Conservation (phyloP, 2,113 vertebrate species). For the Nibea albiflora region DNA sequence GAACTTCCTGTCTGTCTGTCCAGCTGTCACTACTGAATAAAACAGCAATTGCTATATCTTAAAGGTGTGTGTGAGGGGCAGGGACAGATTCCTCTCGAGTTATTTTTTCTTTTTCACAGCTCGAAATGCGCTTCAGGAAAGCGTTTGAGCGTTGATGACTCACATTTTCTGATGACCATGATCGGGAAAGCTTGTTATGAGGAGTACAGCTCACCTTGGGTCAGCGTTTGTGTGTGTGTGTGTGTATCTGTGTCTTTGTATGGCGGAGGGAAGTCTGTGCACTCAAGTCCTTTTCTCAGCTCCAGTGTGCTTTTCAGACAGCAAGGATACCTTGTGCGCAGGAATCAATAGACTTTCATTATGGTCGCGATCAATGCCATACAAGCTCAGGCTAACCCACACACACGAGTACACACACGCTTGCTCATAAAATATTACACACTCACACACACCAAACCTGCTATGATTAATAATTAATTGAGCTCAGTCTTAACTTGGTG, state of each 20-base stretch:
- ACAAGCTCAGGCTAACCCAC: conserved; percentile 16
- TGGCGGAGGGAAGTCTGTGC: neutral
- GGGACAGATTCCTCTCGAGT: conserved; percentile 17
- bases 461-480: conserved; percentile 57
- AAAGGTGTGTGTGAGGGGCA: neutral
- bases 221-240: no score
- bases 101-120: neutral
- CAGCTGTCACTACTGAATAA: no score
- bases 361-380: conserved; percentile 52
- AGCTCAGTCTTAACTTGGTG: conserved; percentile 47
- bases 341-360: conserved; percentile 74
- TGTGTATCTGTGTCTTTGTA: neutral
- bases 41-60: no score
- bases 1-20: no score
- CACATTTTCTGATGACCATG: neutral
- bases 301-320: conserved; percentile 10
- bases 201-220: no score
- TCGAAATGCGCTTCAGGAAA: neutral
- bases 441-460: neutral
- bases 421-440: conserved; percentile 25
- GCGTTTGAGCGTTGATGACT: neutral
- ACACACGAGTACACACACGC: conserved; percentile 7
- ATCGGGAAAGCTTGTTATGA: neutral
- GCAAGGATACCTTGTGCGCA: conserved; percentile 17
- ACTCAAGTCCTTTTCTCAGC: neutral